These are phyloP conservation scores for Eumerus sabulonum DNA, from an alignment of 2,888 invertebrate species.

Conservation along the genomic window DNA sequence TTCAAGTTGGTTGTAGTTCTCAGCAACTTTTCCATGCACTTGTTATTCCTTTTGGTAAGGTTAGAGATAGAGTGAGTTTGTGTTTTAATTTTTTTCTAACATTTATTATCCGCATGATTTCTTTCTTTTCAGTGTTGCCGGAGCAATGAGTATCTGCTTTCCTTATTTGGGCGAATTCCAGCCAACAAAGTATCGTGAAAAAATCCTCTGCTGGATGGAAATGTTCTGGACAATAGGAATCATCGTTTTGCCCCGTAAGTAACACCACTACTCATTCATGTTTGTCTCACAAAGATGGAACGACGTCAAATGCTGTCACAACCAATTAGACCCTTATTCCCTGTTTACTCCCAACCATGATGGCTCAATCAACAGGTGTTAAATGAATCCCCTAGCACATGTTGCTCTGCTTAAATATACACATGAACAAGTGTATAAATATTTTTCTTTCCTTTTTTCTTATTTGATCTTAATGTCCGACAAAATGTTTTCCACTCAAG, in stretches of 20 bases:
- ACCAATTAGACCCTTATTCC: conserved; percentile 34
- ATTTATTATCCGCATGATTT: conserved; percentile 2
- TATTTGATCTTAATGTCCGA: too few species aligned
- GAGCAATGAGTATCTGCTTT: conserved; percentile 90
- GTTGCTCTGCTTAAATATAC: too few species aligned
- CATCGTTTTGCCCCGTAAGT: conserved; percentile 85
- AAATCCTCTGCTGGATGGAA: conserved; percentile 91
- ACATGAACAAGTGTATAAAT: too few species aligned
- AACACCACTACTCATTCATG: conserved; percentile 18
- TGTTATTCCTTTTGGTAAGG: too few species aligned
- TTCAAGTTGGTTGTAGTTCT: too few species aligned
- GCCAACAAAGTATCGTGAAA: conserved; percentile 88
- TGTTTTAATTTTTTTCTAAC: too few species aligned
- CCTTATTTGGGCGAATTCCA: conserved; percentile 91
- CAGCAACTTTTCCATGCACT: too few species aligned
- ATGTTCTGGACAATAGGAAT: conserved; percentile 91
- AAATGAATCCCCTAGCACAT: conserved; percentile 20
- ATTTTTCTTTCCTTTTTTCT: too few species aligned
- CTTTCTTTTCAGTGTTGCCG: conserved; percentile 83
- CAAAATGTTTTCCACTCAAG: neutral
- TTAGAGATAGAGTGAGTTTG: too few species aligned
- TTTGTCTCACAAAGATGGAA: conserved; percentile 31
- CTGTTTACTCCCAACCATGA: conserved; percentile 56
- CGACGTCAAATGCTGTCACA: conserved; percentile 44
- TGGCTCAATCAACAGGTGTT: conserved; percentile 69